Conservation (phyloP, 2,113 vertebrate genomes). For the Colossoma macropomum region DNA sequence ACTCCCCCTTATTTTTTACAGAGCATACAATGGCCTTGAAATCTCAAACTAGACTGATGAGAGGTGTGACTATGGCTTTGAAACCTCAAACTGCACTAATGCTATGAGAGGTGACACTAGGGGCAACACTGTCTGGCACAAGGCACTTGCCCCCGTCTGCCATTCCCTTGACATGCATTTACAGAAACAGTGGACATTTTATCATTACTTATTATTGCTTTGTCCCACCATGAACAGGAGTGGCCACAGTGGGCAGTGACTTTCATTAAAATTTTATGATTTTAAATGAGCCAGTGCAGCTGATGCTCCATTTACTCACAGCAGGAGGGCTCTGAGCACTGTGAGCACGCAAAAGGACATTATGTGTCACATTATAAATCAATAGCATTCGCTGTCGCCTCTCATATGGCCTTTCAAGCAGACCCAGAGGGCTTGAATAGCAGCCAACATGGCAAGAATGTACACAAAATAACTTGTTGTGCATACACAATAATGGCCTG, state of each 20-base stretch:
- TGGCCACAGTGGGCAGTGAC: slow-evolving; percentile 10
- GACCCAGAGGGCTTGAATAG: slow-evolving; percentile 30
- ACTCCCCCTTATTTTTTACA: background rate
- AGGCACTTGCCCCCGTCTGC: slow-evolving; percentile 9
- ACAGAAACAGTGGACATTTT: slow-evolving; percentile 24
- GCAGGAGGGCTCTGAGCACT: background rate
- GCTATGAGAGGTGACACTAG: background rate
- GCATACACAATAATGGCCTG: slow-evolving; percentile 29
- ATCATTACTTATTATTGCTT: slow-evolving; percentile 46
- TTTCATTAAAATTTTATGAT: slow-evolving; percentile 35
- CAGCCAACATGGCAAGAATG: slow-evolving; percentile 3
- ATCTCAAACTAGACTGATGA: background rate
- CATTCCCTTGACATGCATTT: background rate
- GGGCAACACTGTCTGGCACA: slow-evolving; percentile 10
- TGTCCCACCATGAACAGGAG: slow-evolving; percentile 30
- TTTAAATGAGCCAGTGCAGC: slow-evolving; percentile 33
- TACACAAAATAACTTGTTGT: background rate
- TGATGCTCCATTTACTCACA: slow-evolving; percentile 44
- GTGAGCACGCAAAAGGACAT: slow-evolving; percentile 26
- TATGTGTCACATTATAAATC: slow-evolving; percentile 30
- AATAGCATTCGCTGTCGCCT: slow-evolving; percentile 23
- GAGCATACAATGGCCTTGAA: background rate
- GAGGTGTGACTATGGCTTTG: no score
- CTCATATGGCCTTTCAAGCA: slow-evolving; percentile 18
- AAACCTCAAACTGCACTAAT: background rate